These are phyloP conservation scores for Apamea crenata DNA, from an alignment of 2,888 invertebrate species.

Conservation along the genomic window DNA sequence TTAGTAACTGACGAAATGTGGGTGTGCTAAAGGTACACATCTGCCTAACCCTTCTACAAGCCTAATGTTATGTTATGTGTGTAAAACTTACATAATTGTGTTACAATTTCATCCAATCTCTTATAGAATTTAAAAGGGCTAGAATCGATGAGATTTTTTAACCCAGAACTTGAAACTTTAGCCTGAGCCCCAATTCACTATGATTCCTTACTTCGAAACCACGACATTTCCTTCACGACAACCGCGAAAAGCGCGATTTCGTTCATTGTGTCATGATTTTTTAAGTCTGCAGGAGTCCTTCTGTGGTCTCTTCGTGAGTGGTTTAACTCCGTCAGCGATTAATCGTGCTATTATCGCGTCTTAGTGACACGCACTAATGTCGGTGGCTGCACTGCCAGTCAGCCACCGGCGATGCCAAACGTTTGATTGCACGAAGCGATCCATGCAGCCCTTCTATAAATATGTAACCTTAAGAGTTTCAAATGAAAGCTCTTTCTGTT, in stretches of 20 bases:
- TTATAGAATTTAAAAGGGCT: not conserved
- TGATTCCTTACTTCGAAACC: not conserved
- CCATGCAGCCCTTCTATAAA: conserved; percentile 53
- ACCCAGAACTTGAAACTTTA: not conserved
- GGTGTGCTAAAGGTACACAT: not conserved
- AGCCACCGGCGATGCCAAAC: conserved; percentile 60
- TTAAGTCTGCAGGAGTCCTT: conserved; percentile 12
- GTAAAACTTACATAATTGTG: not conserved
- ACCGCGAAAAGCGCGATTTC: not conserved
- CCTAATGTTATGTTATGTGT: not conserved
- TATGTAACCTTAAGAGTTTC: conserved; percentile 52
- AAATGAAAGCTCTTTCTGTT: conserved; percentile 46
- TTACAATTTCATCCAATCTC: not conserved
- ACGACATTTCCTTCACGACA: not conserved
- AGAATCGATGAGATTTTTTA: not conserved
- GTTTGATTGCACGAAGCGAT: conserved; percentile 59
- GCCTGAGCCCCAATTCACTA: not conserved
- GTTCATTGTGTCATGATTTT: not conserved
- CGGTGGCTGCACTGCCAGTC: conserved; percentile 51
- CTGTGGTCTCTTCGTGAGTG: conserved; percentile 17
- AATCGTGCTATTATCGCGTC: conserved; percentile 75
- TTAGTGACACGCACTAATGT: conserved; percentile 70
- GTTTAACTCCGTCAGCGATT: conserved; percentile 68
- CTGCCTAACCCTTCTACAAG: not conserved
- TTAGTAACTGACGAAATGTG: not conserved